Evolutionary conservation across 1,140 invertebrate genomes (phyloP).

Genomic region (Pachyrhynchus sulphureomaculatus): DNA sequence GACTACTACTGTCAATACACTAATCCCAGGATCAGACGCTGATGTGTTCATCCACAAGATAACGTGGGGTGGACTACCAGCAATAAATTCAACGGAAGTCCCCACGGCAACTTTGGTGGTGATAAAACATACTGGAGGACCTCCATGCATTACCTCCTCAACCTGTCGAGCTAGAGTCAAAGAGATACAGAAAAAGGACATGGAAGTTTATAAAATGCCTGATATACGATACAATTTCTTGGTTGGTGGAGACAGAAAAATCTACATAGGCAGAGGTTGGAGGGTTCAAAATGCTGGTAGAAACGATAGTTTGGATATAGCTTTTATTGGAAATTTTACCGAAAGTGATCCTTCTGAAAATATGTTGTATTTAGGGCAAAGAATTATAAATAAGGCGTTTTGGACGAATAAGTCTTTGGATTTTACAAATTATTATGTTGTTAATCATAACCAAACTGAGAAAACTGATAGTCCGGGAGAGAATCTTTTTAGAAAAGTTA

Average conservation of each 20-base stretch:
- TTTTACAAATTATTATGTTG: constrained; percentile 41
- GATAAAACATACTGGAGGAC: constrained; percentile 52
- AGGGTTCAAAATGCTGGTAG: constrained; percentile 57
- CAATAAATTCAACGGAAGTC: too few relatives aligned
- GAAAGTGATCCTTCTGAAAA: constrained; percentile 41
- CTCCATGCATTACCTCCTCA: constrained; percentile 38
- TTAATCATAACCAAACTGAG: constrained; percentile 50
- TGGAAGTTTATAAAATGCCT: constrained; percentile 42
- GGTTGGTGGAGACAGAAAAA: constrained; percentile 66
- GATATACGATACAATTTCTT: constrained; percentile 66
- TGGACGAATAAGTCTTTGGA: constrained; percentile 42
- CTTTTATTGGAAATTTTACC: constrained; percentile 54
- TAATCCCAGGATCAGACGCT: too few relatives aligned
- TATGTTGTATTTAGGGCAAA: constrained; percentile 48
- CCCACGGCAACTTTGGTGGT: constrained; percentile 51
- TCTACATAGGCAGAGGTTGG: constrained; percentile 67
- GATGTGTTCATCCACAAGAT: too few relatives aligned
- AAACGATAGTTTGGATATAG: constrained; percentile 51
- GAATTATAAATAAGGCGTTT: constrained; percentile 36
- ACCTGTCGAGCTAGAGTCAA: constrained; percentile 51
- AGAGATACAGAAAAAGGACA: constrained; percentile 48
- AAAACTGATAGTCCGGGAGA: constrained; percentile 47
- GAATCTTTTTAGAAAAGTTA: constrained; percentile 41
- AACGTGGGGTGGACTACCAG: too few relatives aligned
- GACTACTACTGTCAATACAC: too few relatives aligned